A percentile compares a stretch with the other conserved stretches of the same genome.
These are phyloP conservation scores for Campylomormyrus numenius DNA, from an alignment of 2,113 vertebrate genomes.

Conservation along the genomic window DNA sequence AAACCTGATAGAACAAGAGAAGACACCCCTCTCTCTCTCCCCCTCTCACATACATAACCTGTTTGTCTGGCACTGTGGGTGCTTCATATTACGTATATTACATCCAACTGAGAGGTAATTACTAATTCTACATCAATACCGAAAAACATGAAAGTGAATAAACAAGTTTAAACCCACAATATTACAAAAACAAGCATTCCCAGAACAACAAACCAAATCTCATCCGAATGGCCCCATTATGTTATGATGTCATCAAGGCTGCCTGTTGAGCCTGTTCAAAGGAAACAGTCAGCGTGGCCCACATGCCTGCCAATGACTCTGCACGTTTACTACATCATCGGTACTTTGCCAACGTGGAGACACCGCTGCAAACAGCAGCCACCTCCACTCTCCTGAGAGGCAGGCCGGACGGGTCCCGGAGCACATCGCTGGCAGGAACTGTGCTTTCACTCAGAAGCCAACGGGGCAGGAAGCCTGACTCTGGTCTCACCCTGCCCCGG, in stretches of 20 bases:
- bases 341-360: not conserved
- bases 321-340: not conserved
- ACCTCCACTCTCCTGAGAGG: not conserved
- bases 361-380: not conserved
- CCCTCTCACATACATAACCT: not conserved
- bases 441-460: not conserved
- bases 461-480: not conserved
- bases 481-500: not conserved
- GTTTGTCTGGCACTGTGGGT: not conserved
- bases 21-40: not conserved
- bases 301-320: not conserved
- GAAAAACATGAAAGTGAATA: not conserved
- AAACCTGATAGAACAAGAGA: not conserved
- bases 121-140: not conserved
- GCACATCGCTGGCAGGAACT: not conserved
- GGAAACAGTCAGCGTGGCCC: not conserved
- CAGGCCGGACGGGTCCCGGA: not conserved
- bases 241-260: not conserved
- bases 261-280: not conserved
- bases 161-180: not conserved
- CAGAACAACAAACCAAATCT: not conserved
- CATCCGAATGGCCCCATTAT: not conserved
- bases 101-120: not conserved
- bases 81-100: not conserved
- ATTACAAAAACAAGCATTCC: not conserved